Evolutionary conservation across 2,888 invertebrate species (phyloP), one percentile per base, ranked within the genome.

Genomic region (Cephalotes varians): DNA sequence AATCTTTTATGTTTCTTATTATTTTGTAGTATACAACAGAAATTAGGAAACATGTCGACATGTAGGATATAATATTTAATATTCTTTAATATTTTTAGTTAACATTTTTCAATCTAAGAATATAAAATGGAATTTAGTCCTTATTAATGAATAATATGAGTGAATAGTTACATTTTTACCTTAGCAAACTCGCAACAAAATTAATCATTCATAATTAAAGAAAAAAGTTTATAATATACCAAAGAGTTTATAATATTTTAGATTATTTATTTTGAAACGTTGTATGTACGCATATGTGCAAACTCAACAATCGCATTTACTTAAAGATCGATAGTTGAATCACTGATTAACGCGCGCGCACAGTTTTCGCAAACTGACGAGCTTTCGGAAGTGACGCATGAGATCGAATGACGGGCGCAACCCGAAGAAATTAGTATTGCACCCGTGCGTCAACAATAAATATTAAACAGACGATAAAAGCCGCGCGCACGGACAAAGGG

Each of bases 321-420:
- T 25, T 56, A 69, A 79, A 69, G 34, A 67, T 77, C 44, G 54
- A 58, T 56, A 51, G 56, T 79, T 69, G 34, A 44, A 21, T 69
- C 69, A 54, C 69, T 44, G 54, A 69, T 79, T 79, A 69, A 79
- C 44, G 44, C 21, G 69, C 56, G 77, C 44, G 54, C 40, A 54
- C n/a, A 15, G 44, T 79, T 79, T 58, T 79, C 77, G 44, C 77
- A 79, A 76, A 69, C 51, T 44, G 56, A 79, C 77, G 69, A 79
- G 56, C 67, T 34, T 28, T 69, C 67, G 81, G 56, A 89, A 83
- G 89, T 89, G 89, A 89, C 87, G 89, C 74, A 84, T 85, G 86
- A 67, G 82, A 86, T 82, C 85, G 82, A 82, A 80, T 84, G 84
- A 83, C 81, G 72, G 80, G 74, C 81, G 67, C 81, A 83, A 85